These are phyloP conservation scores for Pristionchus maxplancki DNA, from an alignment of 2,888 invertebrate genomes.

Conservation along the genomic window DNA sequence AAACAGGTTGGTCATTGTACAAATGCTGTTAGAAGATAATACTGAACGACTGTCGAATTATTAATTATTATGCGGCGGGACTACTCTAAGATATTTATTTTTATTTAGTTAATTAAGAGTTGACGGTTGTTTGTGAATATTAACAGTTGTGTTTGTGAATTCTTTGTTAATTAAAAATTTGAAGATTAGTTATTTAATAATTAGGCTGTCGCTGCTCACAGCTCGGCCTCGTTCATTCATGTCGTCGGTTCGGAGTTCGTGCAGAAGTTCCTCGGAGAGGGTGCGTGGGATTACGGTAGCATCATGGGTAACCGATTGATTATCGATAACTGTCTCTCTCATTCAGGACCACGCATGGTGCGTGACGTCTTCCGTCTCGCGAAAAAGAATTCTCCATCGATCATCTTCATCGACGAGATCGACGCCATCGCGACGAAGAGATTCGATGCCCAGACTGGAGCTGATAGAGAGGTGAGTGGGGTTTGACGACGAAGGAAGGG, in stretches of 20 bases:
- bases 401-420: conserved; percentile 99
- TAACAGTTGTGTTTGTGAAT: too few relatives aligned
- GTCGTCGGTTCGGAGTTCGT: conserved; percentile 99
- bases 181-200: background rate
- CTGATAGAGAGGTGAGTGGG: conserved; percentile 70
- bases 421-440: conserved; percentile 98
- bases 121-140: too few relatives aligned
- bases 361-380: conserved; percentile 98
- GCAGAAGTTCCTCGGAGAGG: conserved; percentile 98
- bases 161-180: too few relatives aligned
- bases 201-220: conserved; percentile 75
- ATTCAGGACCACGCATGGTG: conserved; percentile 92
- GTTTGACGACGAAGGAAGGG: too few relatives aligned
- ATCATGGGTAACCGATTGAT: background rate
- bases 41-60: too few relatives aligned
- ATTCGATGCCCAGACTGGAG: conserved; percentile 77
- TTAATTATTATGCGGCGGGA: too few relatives aligned
- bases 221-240: conserved; percentile 92
- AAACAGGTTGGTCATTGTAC: conserved; percentile 83
- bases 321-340: background rate
- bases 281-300: conserved; percentile 51
- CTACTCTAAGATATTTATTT: too few relatives aligned
- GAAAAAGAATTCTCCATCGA: conserved; percentile 98
- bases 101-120: too few relatives aligned
- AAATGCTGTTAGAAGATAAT: background rate